A percentile compares a stretch with the other conserved stretches of the same genome.
phyloP scores from a whole-genome alignment of 2,888 invertebrate genomes.

The Emesis furor region DNA sequence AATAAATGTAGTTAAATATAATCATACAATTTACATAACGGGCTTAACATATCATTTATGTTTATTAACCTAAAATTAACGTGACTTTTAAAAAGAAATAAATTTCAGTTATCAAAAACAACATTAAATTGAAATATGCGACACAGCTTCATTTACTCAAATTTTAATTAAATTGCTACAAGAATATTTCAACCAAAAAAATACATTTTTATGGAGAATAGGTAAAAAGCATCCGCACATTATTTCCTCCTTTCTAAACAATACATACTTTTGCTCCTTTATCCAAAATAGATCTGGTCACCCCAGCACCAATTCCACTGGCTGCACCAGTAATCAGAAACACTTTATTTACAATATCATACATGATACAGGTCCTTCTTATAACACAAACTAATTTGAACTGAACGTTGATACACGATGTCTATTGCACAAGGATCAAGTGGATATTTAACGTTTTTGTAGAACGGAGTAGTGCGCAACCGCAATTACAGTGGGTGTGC shows the following conservation, averaged over 20 bases:
- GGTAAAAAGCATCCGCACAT: background rate
- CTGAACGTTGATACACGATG: background rate
- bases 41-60: too few relatives aligned
- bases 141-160: too few relatives aligned
- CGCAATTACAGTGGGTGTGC: background rate
- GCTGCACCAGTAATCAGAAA: constrained; percentile 85
- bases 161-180: too few relatives aligned
- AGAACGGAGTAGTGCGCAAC: background rate
- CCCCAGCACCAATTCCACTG: constrained; percentile 83
- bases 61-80: too few relatives aligned
- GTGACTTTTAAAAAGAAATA: too few relatives aligned
- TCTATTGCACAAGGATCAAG: background rate
- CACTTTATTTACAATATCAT: constrained; percentile 81
- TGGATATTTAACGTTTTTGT: background rate
- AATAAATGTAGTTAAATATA: too few relatives aligned
- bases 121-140: too few relatives aligned
- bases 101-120: too few relatives aligned
- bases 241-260: background rate
- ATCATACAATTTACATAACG: too few relatives aligned
- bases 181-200: too few relatives aligned
- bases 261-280: constrained; percentile 82
- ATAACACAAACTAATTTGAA: background rate
- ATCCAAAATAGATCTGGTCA: constrained; percentile 80
- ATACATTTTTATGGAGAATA: too few relatives aligned
- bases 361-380: constrained; percentile 74